Conservation (phyloP, 2,888 invertebrate species). For the Tuta absoluta region DNA sequence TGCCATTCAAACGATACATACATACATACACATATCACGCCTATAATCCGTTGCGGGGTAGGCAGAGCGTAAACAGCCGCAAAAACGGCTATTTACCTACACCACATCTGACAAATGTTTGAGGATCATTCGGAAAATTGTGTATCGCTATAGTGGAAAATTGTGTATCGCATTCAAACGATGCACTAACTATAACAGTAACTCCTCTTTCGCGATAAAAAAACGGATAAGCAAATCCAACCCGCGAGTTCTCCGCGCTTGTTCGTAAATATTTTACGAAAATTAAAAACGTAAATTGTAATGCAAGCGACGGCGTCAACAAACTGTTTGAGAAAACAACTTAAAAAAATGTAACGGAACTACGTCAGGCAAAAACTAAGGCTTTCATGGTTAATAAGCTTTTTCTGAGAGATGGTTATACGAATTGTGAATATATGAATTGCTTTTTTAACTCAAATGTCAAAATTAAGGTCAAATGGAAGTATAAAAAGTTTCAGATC, state of each 20-base stretch:
- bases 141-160: no score
- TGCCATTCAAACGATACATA: neutral
- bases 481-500: neutral
- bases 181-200: neutral
- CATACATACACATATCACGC: no score
- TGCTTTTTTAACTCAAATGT: neutral
- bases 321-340: conserved; percentile 20
- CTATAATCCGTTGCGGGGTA: no score
- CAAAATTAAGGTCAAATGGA: no score
- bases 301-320: conserved; percentile 6
- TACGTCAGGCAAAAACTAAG: conserved; percentile 19
- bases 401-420: conserved; percentile 20
- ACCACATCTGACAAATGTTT: no score
- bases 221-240: neutral
- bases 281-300: conserved; percentile 21
- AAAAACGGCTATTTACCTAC: no score
- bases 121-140: no score
- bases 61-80: no score
- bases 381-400: conserved; percentile 25
- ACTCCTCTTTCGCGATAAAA: neutral
- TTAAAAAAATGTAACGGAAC: conserved; percentile 21
- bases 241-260: neutral
- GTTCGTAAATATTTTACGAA: conserved; percentile 8
- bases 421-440: conserved; percentile 10
- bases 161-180: neutral